A percentile compares a stretch with the other conserved stretches of the same genome.
These are phyloP conservation scores for Drosophila kambysellisi DNA, from an alignment of 2,888 invertebrate genomes.

Conservation along the genomic window DNA sequence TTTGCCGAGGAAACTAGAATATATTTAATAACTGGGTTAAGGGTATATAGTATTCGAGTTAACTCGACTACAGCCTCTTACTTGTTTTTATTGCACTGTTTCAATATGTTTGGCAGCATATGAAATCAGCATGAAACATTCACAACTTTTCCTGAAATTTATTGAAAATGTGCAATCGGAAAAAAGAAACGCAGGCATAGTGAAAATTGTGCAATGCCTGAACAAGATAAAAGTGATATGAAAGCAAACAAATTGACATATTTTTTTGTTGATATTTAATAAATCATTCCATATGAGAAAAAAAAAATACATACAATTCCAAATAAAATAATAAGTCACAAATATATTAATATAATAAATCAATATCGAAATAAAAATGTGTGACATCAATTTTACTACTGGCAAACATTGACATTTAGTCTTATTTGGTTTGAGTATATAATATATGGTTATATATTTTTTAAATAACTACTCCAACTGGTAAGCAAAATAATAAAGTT, in stretches of 20 bases:
- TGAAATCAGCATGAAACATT: slow-evolving; percentile 50
- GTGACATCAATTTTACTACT: neutral
- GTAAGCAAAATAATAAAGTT: too few relatives aligned
- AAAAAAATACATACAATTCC: neutral
- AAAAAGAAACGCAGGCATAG: slow-evolving; percentile 6
- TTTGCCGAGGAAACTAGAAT: too few relatives aligned
- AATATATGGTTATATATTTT: too few relatives aligned
- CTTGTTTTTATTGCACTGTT: slow-evolving; percentile 61
- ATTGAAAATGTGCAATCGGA: slow-evolving; percentile 15
- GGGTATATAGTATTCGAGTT: too few relatives aligned
- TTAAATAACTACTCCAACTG: too few relatives aligned
- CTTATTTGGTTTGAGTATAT: too few relatives aligned
- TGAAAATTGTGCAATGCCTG: slow-evolving; percentile 25
- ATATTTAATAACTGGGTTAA: too few relatives aligned
- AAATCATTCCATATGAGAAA: slow-evolving; percentile 1
- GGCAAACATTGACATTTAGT: too few relatives aligned
- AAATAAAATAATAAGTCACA: neutral
- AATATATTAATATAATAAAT: neutral
- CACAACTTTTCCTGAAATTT: slow-evolving; percentile 34
- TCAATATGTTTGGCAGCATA: slow-evolving; percentile 40
- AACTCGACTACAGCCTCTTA: too few relatives aligned
- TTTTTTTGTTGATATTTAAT: slow-evolving; percentile 28
- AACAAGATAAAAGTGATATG: neutral
- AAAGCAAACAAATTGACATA: slow-evolving; percentile 8
- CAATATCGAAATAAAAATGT: neutral